Base-by-base conservation (phyloP, 2,888 invertebrate species). In the Bruchidius siliquastri region DNA sequence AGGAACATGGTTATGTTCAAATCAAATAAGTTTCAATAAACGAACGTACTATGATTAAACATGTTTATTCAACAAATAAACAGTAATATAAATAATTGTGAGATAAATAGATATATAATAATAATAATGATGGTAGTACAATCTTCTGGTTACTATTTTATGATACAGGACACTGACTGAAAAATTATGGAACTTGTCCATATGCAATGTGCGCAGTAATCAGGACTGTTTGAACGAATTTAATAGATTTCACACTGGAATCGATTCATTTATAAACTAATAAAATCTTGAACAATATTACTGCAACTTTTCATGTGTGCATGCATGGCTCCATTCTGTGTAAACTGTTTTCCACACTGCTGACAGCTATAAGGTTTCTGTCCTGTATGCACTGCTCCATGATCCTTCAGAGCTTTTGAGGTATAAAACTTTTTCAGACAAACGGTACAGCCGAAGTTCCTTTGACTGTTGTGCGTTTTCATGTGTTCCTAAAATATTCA, bases 331-430 rank as follows among this genome's bases (percentile, higher is more conserved):
- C 83, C 82, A 21, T 78, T 79, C 72, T 84, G 83, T 21, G 81
- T 49, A 13, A 49, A 87, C 76, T 84, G 83, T 76, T 86, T 86
- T 3, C 85, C 81, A 76, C 87, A 87, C 32, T 85, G 76, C 26
- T 79, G 80, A 77, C 87, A 87, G 10, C 80, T 79, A 75, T 82
- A 86, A 0, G 86, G 86, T 70, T 86, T 78, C 76, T 86, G 85
- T 0, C 85, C 85, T 0, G 86, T 86, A 72, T 87, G 87, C 13
- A 49, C 49, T 13, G 18, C 49, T 13, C 6, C 80, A 73, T 86
- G 86, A 30, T 79, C 80, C 73, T 84, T 84, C 32, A 85, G 79
- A 26, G 83, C 83, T 73, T 83, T 83, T 20, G 82, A 78, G 72
- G 84, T 84, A 18, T 81, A 79, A 73, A 85, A 86, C 68, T 82